Base-by-base conservation (phyloP, 2,888 invertebrate genomes). In the Lysandra coridon region DNA sequence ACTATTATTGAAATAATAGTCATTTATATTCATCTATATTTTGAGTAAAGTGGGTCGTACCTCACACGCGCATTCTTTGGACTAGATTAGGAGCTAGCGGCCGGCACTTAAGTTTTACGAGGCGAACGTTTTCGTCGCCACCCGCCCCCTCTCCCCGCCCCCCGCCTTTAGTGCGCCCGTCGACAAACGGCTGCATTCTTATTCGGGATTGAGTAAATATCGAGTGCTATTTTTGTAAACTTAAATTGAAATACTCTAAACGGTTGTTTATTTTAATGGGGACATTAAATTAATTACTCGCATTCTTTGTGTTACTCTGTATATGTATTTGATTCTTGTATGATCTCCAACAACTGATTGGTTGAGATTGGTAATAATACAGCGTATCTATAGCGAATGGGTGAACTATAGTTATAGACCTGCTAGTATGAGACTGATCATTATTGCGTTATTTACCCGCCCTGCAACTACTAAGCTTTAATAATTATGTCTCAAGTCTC, bases 91-190 rank as follows among this genome's bases (percentile, higher is more conserved):
- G 6, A 76, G 53, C 57, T 76, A 76, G 76, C 23, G 44, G 17
- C 74, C 74, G 23, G 40, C 44, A 44, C 74, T 74, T 44, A 74
- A 74, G 40, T 74, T 74, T 74, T 74, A 74, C 23, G 74, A 74
- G 69, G 10, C 44, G n/a, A 74, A 74, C 44, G 44, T 74, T 76
- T 76, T 53, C 57, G 53, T 76, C 17, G 7, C 53, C 14, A 1
- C 64, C 64, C 62, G 1, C 62, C 10, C 62, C 62, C 62, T n/a
- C 62, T 10, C 30, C n/a, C 69, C 33, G 30, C 69, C 1, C 69
- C 69, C 33, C 69, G 17, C 30, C 4, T 12, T 64, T 64, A 30
- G 30, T 23, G 62, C 64, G 64, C 30, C 64, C 37, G 33, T 69
- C 69, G 12, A 69, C 69, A 17, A 69, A 17, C 69, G 69, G 33